phyloP scores from a whole-genome alignment of 2,888 invertebrate genomes.

The Arctia plantaginis region DNA sequence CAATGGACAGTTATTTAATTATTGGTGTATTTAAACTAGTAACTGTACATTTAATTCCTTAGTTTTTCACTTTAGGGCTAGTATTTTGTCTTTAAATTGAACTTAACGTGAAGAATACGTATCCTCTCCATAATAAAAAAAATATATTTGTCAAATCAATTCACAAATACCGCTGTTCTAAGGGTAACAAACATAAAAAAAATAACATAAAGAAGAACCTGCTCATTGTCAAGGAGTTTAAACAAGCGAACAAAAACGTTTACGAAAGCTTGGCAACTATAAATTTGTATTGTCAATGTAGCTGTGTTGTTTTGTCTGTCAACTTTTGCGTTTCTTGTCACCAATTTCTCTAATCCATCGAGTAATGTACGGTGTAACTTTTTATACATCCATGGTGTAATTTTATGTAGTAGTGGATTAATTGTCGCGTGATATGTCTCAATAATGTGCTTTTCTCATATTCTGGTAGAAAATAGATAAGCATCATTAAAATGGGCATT shows the following conservation, averaged over 20 bases:
- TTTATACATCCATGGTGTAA: conserved; percentile 29
- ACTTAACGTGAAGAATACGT: no score
- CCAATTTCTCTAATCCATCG: conserved; percentile 19
- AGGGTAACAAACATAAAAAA: no score
- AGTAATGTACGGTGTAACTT: conserved; percentile 30
- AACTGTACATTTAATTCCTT: no score
- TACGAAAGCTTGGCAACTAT: background rate
- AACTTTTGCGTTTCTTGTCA: background rate
- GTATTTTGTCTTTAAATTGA: no score
- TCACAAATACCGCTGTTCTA: no score
- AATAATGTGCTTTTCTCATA: conserved; percentile 38
- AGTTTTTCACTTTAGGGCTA: no score
- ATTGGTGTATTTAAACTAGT: no score
- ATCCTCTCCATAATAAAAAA: no score
- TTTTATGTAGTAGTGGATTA: conserved; percentile 21
- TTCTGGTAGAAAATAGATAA: background rate
- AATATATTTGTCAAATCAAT: no score
- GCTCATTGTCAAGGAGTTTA: no score
- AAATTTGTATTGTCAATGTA: background rate
- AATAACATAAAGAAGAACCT: no score
- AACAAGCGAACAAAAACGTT: background rate
- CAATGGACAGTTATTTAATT: no score
- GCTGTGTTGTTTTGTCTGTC: background rate
- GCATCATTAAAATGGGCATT: background rate
- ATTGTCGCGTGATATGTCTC: conserved; percentile 38